phyloP scores from a whole-genome alignment of 1,140 invertebrate genomes.

The Maniola jurtina region DNA sequence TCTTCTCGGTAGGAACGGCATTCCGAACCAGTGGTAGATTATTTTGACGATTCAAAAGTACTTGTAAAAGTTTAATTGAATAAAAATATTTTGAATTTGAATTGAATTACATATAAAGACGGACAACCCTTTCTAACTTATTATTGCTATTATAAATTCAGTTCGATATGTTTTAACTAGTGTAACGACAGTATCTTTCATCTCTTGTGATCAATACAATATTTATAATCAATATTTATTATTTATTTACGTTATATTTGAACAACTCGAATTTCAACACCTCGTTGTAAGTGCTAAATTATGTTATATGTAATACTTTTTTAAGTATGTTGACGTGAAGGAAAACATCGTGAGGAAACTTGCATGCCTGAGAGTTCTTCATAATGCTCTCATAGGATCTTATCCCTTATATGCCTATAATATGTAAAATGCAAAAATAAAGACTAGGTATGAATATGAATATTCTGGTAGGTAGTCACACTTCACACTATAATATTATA shows the following conservation, averaged over 20 bases:
- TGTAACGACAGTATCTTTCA: not conserved
- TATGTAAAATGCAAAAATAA: too few relatives aligned
- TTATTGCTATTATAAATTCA: constrained; percentile 1
- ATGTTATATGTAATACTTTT: not conserved
- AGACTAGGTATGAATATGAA: too few relatives aligned
- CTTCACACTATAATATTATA: too few relatives aligned
- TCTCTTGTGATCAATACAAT: not conserved
- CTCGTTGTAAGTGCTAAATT: not conserved
- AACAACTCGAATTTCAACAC: not conserved
- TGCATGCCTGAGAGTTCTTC: too few relatives aligned
- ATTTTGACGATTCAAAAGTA: too few relatives aligned
- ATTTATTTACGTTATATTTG: not conserved
- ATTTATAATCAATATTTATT: not conserved
- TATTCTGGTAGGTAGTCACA: too few relatives aligned
- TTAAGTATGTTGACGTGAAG: not conserved
- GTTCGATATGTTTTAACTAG: constrained; percentile 1
- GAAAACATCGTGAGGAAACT: too few relatives aligned
- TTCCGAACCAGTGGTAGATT: too few relatives aligned
- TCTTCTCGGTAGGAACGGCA: too few relatives aligned
- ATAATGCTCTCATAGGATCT: not conserved
- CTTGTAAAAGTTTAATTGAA: not conserved
- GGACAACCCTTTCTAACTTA: not conserved
- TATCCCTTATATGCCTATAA: too few relatives aligned
- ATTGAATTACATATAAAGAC: not conserved
- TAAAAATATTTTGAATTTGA: not conserved